Conservation (phyloP, 2,113 vertebrate genomes). For the Ranitomeya imitator region DNA sequence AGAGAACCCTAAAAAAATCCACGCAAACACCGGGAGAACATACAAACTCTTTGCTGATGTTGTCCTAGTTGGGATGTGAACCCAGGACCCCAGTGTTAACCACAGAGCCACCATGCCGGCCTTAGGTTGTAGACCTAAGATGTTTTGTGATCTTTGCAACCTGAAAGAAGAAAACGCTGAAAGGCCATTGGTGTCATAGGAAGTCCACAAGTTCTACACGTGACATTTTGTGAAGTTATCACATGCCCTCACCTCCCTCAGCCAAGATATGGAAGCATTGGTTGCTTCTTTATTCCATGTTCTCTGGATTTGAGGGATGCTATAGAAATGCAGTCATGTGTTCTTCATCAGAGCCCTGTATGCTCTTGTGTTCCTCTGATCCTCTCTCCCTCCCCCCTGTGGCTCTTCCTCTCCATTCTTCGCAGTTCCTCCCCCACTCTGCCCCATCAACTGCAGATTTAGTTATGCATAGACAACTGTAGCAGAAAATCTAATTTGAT, state of each 20-base stretch:
- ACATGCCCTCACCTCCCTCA: not conserved
- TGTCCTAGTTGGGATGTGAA: too few species aligned
- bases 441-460: slow-evolving; percentile 56
- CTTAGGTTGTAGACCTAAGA: too few species aligned
- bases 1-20: too few species aligned
- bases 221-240: not conserved
- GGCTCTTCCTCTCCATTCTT: slow-evolving; percentile 35
- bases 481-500: slow-evolving; percentile 60
- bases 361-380: slow-evolving; percentile 45
- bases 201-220: not conserved
- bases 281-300: not conserved
- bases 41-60: too few species aligned
- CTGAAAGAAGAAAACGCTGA: too few species aligned
- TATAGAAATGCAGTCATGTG: slow-evolving; percentile 29
- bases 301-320: not conserved
- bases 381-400: slow-evolving; percentile 11
- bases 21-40: too few species aligned
- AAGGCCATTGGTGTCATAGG: not conserved
- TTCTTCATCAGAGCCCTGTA: slow-evolving; percentile 14
- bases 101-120: too few species aligned
- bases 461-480: slow-evolving; percentile 59
- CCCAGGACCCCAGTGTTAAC: too few species aligned
- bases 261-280: not conserved
- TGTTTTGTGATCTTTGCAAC: too few species aligned
- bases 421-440: slow-evolving; percentile 40